phyloP scores from a whole-genome alignment of 2,113 vertebrate species.

The Sciurus niger region DNA sequence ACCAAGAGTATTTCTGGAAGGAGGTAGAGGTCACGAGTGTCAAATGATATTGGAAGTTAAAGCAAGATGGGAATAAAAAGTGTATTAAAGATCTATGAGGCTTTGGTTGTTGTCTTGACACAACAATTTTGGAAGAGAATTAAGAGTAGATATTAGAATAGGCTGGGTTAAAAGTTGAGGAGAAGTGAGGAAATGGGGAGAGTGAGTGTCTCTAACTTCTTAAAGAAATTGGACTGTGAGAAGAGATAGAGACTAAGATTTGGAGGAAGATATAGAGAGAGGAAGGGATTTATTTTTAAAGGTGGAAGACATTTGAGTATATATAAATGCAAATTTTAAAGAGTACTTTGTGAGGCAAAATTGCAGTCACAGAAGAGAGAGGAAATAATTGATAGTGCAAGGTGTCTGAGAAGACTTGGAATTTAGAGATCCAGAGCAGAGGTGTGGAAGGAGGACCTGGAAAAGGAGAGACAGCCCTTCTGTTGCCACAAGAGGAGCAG shows the following conservation, averaged over 20 bases:
- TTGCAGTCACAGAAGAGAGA: background rate
- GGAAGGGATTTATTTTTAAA: background rate
- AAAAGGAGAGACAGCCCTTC: background rate
- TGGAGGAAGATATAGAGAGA: background rate
- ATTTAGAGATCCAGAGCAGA: background rate
- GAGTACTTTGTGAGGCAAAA: background rate
- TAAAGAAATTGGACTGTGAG: background rate
- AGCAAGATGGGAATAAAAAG: background rate
- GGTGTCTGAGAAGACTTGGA: background rate
- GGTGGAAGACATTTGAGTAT: background rate
- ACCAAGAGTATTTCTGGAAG: background rate
- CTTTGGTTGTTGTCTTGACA: background rate
- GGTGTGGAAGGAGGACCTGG: background rate
- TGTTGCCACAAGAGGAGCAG: background rate
- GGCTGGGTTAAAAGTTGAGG: background rate
- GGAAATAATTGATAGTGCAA: background rate
- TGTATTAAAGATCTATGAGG: background rate
- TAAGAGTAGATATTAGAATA: background rate
- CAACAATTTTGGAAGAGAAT: background rate
- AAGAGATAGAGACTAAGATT: background rate
- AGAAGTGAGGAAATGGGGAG: background rate
- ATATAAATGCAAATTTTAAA: background rate
- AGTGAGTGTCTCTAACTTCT: background rate
- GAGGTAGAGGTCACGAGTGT: background rate
- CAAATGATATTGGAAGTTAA: background rate